A percentile compares a stretch with the other conserved stretches of the same genome.
phyloP scores from a whole-genome alignment of 1,140 invertebrate species.

The Aphaenogaster floridana region DNA sequence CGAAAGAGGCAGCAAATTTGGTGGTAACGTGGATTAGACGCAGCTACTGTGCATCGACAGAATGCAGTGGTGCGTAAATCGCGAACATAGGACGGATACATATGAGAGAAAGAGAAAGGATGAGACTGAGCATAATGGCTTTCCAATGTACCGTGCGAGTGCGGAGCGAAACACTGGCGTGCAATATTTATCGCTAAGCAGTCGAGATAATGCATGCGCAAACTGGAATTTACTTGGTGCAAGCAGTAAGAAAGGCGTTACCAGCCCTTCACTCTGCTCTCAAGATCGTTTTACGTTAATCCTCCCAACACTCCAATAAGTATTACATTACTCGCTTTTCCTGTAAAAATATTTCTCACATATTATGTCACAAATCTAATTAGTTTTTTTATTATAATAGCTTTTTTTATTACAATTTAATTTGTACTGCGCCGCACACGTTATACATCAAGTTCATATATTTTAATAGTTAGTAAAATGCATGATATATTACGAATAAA shows the following conservation, averaged over 20 bases:
- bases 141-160: slow-evolving; percentile 81
- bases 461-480: slow-evolving; percentile 18
- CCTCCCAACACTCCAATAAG: neutral
- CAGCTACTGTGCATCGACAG: slow-evolving; percentile 25
- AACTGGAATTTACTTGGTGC: slow-evolving; percentile 74
- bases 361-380: neutral
- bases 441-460: neutral
- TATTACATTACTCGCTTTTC: slow-evolving; percentile 17
- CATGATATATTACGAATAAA: neutral
- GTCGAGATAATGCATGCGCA: slow-evolving; percentile 76
- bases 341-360: neutral
- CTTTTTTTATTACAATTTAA: neutral
- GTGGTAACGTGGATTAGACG: slow-evolving; percentile 58
- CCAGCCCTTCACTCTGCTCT: slow-evolving; percentile 6
- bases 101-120: slow-evolving; percentile 51
- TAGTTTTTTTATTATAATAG: neutral
- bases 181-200: slow-evolving; percentile 75
- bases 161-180: slow-evolving; percentile 53
- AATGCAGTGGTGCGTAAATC: slow-evolving; percentile 62
- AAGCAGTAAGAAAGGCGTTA: slow-evolving; percentile 30
- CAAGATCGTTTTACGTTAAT: slow-evolving; percentile 42
- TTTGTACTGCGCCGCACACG: neutral
- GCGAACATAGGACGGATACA: slow-evolving; percentile 38
- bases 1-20: slow-evolving; percentile 68
- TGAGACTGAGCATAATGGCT: slow-evolving; percentile 80